These are phyloP conservation scores for Apodemus speciosus DNA, from an alignment of 2,113 vertebrate species.

Conservation along the genomic window DNA sequence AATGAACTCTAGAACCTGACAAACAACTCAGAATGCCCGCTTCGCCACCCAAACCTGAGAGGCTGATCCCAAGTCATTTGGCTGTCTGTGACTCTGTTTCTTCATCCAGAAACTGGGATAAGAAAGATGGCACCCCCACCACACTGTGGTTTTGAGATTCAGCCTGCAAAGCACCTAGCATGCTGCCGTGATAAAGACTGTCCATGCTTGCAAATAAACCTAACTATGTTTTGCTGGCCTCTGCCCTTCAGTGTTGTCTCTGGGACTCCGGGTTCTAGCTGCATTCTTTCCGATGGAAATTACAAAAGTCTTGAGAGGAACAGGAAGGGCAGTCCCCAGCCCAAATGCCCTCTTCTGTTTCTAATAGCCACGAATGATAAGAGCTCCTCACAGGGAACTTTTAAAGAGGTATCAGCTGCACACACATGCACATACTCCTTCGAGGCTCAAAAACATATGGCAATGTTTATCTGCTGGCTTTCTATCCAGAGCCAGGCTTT, in stretches of 20 bases:
- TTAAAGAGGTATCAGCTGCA: slow-evolving; percentile 19
- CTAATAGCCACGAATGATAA: slow-evolving; percentile 61
- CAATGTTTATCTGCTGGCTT: slow-evolving; percentile 71
- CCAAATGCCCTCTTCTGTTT: slow-evolving; percentile 58
- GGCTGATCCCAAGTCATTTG: neutral
- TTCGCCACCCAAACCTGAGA: neutral
- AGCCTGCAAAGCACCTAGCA: neutral
- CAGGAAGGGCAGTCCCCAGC: neutral
- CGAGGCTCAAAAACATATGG: slow-evolving; percentile 66
- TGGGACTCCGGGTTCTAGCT: neutral
- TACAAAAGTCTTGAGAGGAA: slow-evolving; percentile 9
- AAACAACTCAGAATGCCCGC: neutral
- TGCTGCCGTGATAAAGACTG: neutral
- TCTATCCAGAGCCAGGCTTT: slow-evolving; percentile 59
- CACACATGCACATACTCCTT: neutral
- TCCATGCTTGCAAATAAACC: neutral
- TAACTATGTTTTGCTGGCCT: neutral
- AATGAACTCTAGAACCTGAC: neutral
- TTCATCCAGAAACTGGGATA: neutral
- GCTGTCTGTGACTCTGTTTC: neutral
- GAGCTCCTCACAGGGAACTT: slow-evolving; percentile 24
- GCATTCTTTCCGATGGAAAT: slow-evolving; percentile 5
- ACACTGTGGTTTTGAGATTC: neutral
- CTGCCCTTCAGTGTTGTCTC: neutral
- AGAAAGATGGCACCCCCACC: neutral